Evolutionary conservation across 2,797 vertebrate genomes (phyloP).

Genomic region (Labeo calbasu): DNA sequence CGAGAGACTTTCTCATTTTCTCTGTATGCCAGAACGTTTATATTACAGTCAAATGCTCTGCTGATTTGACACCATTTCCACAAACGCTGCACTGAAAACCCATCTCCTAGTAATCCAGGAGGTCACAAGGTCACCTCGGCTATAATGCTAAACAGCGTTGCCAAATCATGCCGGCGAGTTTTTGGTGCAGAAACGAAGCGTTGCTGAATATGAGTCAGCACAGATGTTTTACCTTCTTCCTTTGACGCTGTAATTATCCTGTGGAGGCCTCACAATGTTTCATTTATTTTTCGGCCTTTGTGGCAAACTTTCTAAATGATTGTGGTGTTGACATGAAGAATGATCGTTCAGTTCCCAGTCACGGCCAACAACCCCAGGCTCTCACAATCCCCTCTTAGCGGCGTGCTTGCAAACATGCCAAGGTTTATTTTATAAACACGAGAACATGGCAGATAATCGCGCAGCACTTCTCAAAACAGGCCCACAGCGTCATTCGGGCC

Average conservation of each 20-base stretch:
- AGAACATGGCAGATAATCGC: conserved; percentile 67
- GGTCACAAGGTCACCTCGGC: conserved; percentile 14
- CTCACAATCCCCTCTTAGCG: conserved; percentile 53
- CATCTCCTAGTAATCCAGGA: conserved; percentile 31
- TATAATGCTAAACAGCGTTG: conserved; percentile 37
- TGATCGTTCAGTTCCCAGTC: conserved; percentile 53
- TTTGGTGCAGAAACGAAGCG: conserved; percentile 15
- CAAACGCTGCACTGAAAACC: conserved; percentile 26
- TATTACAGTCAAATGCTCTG: conserved; percentile 25
- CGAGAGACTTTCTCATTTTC: conserved; percentile 7
- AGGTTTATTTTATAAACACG: conserved; percentile 73
- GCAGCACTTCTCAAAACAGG: conserved; percentile 70
- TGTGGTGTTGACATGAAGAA: conserved; percentile 55
- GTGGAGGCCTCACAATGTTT: conserved; percentile 48
- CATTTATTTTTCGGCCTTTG: conserved; percentile 46
- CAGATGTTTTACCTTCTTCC: conserved; percentile 45
- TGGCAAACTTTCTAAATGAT: conserved; percentile 56
- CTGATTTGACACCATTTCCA: conserved; percentile 38
- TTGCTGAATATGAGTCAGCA: conserved; percentile 29
- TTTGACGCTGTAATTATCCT: conserved; percentile 54
- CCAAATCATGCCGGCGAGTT: conserved; percentile 1
- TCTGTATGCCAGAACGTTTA: neutral
- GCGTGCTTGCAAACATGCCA: conserved; percentile 56
- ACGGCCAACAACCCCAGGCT: conserved; percentile 52
- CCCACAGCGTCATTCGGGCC: conserved; percentile 49